Conservation (phyloP, 1,140 invertebrate genomes). For the Lasioglossum baleicum region DNA sequence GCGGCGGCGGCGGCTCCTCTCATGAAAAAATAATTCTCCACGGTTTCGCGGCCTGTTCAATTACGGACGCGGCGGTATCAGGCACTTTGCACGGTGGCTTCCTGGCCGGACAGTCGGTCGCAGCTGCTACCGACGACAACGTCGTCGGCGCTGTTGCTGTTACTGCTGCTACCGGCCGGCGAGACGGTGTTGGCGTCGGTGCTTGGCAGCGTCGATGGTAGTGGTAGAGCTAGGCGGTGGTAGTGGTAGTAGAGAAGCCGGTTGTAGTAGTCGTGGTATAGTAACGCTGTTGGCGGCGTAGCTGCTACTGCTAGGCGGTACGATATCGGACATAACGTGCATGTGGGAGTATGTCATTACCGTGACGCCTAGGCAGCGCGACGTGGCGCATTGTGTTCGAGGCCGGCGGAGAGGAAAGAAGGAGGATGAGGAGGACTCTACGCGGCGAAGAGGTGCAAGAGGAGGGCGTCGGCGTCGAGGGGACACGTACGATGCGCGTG, state of each 20-base stretch:
- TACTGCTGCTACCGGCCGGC: slow-evolving; percentile 29
- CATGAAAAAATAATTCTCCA: slow-evolving; percentile 35
- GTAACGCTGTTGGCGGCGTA: slow-evolving; percentile 34
- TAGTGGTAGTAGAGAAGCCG: background rate
- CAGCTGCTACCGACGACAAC: slow-evolving; percentile 57
- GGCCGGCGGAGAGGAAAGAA: slow-evolving; percentile 55
- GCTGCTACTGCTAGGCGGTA: slow-evolving; percentile 54
- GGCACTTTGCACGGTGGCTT: slow-evolving; percentile 48
- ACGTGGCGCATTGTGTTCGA: slow-evolving; percentile 71
- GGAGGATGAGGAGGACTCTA: slow-evolving; percentile 45
- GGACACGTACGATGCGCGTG: slow-evolving; percentile 65
- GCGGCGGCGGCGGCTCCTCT: background rate
- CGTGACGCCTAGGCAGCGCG: slow-evolving; percentile 73
- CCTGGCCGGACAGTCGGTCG: slow-evolving; percentile 54
- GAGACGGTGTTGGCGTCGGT: slow-evolving; percentile 44
- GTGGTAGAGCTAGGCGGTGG: slow-evolving; percentile 15
- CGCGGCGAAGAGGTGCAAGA: slow-evolving; percentile 35
- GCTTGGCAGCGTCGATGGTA: slow-evolving; percentile 8
- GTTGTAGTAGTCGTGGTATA: too few relatives aligned
- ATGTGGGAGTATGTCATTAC: slow-evolving; percentile 76
- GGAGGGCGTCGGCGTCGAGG: slow-evolving; percentile 55
- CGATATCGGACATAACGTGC: slow-evolving; percentile 59
- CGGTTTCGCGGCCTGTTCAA: slow-evolving; percentile 58
- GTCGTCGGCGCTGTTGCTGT: slow-evolving; percentile 17
- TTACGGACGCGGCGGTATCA: slow-evolving; percentile 51